Conservation (phyloP, 2,797 vertebrate genomes). For the Phalloptychus januarius region DNA sequence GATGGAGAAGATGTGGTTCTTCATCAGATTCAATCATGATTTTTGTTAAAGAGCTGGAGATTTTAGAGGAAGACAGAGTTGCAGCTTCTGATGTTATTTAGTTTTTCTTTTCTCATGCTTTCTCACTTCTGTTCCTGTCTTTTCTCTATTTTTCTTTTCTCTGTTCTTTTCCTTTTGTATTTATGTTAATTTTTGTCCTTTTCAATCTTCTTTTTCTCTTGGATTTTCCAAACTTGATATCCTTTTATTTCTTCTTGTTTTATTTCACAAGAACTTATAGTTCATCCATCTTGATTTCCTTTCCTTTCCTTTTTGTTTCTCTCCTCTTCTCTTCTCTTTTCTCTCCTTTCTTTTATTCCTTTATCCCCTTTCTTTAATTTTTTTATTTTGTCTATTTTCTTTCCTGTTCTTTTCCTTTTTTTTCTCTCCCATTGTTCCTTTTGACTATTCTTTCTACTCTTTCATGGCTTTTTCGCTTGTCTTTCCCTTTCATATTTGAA, state of each 20-base stretch:
- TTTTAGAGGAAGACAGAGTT: constrained; percentile 35
- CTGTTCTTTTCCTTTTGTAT: neutral
- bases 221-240: fast-evolving
- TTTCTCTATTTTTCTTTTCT: neutral
- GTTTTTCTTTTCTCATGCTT: neutral
- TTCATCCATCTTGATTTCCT: neutral
- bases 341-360: neutral
- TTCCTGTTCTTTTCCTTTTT: neutral
- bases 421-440: neutral
- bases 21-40: constrained; percentile 19
- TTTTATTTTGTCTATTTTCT: neutral
- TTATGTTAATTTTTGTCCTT: neutral
- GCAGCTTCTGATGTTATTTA: neutral
- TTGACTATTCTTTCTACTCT: neutral
- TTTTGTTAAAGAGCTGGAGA: constrained; percentile 30
- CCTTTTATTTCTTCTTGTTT: neutral
- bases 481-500: neutral
- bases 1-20: constrained; percentile 19
- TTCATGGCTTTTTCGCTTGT: neutral
- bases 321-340: neutral
- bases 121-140: neutral
- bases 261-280: neutral
- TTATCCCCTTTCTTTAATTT: too few species aligned
- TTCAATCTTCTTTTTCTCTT: neutral
- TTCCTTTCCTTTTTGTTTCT: neutral